A percentile compares a stretch with the other conserved stretches of the same genome.
Conservation (phyloP, 2,113 vertebrate species). For the Saguinus midas region DNA sequence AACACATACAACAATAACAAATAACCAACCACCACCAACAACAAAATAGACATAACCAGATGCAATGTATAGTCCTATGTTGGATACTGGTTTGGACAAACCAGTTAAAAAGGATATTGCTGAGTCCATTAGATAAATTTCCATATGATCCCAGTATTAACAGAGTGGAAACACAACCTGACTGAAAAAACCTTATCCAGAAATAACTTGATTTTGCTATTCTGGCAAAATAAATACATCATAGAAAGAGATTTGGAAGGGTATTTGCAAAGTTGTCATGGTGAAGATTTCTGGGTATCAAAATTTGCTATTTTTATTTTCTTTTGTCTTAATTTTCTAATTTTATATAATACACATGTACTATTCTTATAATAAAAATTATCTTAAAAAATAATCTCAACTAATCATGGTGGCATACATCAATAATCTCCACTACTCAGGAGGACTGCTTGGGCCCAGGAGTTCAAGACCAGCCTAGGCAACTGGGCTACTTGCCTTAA, state of each 20-base stretch:
- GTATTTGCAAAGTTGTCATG: neutral
- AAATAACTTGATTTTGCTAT: neutral
- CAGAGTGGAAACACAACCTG: neutral
- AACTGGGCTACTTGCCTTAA: neutral
- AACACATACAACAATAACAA: neutral
- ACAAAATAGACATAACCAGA: neutral
- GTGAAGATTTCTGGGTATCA: neutral
- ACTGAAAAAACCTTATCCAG: neutral
- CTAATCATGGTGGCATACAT: neutral
- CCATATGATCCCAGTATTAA: slow-evolving; percentile 12
- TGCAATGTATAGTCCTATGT: neutral
- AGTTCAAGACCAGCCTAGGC: neutral
- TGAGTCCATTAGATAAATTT: slow-evolving; percentile 34
- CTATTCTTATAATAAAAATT: neutral
- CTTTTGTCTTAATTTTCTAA: slow-evolving; percentile 22
- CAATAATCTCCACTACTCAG: neutral
- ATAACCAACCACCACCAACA: neutral
- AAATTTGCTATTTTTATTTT: neutral
- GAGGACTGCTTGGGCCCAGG: neutral
- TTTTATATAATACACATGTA: slow-evolving; percentile 21
- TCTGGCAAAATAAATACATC: slow-evolving; percentile 12
- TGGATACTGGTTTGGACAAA: neutral
- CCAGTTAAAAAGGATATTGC: neutral
- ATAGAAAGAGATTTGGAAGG: neutral
- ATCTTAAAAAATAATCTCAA: neutral